A percentile compares a stretch with the other conserved stretches of the same genome.
Evolutionary conservation across 2,888 invertebrate species (phyloP).

Genomic region (Rugalucina vietnamica): DNA sequence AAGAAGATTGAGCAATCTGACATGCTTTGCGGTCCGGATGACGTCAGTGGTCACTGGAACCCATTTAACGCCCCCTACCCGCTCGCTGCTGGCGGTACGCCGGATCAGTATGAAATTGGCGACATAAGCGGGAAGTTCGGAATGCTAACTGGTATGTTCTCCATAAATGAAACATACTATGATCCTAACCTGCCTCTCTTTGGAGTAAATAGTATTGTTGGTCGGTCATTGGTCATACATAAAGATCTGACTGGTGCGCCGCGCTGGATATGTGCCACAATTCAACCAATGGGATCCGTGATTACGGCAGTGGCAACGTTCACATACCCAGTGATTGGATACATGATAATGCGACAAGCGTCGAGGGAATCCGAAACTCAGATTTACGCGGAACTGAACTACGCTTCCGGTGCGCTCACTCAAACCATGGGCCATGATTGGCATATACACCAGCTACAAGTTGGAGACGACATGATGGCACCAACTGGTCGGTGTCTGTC

Average conservation of each 20-base stretch:
- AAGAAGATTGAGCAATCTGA: constrained; percentile 68
- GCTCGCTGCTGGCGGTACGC: constrained; percentile 88
- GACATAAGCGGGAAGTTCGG: constrained; percentile 96
- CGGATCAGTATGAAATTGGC: constrained; percentile 95
- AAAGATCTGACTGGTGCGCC: constrained; percentile 81
- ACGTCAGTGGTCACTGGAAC: constrained; percentile 89
- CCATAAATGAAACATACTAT: constrained; percentile 86
- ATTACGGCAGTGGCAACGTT: constrained; percentile 92
- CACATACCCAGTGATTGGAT: constrained; percentile 94
- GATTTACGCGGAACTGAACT: constrained; percentile 92
- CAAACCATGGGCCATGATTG: constrained; percentile 87
- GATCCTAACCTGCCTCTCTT: constrained; percentile 93
- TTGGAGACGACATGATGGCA: constrained; percentile 90
- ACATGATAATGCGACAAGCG: constrained; percentile 92
- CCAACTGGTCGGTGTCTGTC: constrained; percentile 85
- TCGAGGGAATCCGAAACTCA: constrained; percentile 91
- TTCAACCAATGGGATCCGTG: constrained; percentile 81
- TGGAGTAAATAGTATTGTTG: constrained; percentile 91
- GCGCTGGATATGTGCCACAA: constrained; percentile 84
- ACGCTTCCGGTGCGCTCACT: constrained; percentile 91
- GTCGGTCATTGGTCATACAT: constrained; percentile 91
- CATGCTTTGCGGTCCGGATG: constrained; percentile 86
- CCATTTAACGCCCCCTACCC: constrained; percentile 86
- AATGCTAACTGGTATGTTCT: constrained; percentile 88
- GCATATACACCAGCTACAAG: constrained; percentile 91